These are phyloP conservation scores for Sus cebifrons DNA, from an alignment of 2,797 vertebrate genomes.

Conservation along the genomic window DNA sequence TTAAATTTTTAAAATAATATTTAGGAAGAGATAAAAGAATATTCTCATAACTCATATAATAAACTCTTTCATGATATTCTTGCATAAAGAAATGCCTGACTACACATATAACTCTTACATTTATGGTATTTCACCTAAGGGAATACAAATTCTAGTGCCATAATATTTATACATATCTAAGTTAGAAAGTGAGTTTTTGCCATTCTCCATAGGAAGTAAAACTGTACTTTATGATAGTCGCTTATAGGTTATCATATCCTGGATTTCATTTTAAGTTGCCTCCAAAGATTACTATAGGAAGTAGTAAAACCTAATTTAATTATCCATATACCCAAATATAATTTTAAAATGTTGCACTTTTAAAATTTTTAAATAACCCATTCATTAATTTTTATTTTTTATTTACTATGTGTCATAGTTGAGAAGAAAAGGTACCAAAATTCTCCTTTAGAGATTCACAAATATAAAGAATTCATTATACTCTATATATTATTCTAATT, in stretches of 20 bases:
- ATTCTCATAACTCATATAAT: neutral
- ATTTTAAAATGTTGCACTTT: neutral
- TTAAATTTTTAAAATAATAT: neutral
- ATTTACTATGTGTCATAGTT: neutral
- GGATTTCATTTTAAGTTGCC: slow-evolving; percentile 30
- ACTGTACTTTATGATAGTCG: neutral
- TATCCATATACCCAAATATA: neutral
- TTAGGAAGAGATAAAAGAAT: neutral
- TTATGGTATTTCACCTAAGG: neutral
- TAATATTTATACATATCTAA: neutral
- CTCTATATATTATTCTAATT: neutral
- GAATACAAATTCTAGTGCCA: neutral
- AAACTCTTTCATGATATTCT: neutral
- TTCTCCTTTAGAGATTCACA: neutral
- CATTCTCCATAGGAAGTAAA: neutral
- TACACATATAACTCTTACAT: neutral
- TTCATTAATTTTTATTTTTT: neutral
- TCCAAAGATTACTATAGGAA: neutral
- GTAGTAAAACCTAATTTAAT: neutral
- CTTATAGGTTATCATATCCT: neutral
- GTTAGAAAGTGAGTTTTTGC: slow-evolving; percentile 30
- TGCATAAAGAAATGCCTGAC: neutral
- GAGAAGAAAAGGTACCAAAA: neutral
- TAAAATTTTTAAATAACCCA: neutral
- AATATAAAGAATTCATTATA: neutral